phyloP scores from a whole-genome alignment of 2,797 vertebrate species.

The Lepidocolaptes lacrymiger region DNA sequence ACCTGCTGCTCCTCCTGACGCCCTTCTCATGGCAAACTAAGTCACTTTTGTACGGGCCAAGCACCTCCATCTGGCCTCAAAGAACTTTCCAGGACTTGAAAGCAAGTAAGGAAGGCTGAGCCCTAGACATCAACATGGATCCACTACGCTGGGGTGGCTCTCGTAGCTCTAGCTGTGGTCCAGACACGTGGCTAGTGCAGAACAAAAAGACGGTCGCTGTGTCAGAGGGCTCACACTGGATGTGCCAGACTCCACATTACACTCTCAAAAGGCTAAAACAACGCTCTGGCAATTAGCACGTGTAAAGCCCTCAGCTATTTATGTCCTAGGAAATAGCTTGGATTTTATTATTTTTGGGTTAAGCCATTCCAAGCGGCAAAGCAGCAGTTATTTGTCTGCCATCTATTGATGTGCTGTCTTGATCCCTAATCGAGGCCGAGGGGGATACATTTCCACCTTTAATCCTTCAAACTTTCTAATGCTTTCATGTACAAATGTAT shows the following conservation, averaged over 20 bases:
- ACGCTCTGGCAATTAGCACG: background rate
- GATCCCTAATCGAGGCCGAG: slow-evolving; percentile 62
- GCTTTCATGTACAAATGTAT: slow-evolving; percentile 74
- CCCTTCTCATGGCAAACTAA: background rate
- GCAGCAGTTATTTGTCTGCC: slow-evolving; percentile 51
- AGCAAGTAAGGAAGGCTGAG: background rate
- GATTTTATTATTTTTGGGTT: slow-evolving; percentile 55
- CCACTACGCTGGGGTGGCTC: background rate
- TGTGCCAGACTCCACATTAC: background rate
- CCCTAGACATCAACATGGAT: background rate
- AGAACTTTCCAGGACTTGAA: slow-evolving; percentile 3
- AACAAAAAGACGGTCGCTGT: background rate
- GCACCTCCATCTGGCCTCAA: slow-evolving; percentile 46
- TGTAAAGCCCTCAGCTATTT: slow-evolving; percentile 53
- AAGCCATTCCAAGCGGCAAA: slow-evolving; percentile 39
- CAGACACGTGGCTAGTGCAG: accelerated
- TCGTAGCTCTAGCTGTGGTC: background rate
- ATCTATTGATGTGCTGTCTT: slow-evolving; percentile 61
- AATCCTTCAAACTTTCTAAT: slow-evolving; percentile 71
- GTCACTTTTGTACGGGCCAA: background rate
- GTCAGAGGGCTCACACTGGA: slow-evolving; percentile 13
- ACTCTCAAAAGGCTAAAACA: slow-evolving; percentile 43
- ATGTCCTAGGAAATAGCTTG: slow-evolving; percentile 41
- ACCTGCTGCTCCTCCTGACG: slow-evolving; percentile 53
- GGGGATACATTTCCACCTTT: slow-evolving; percentile 69